Conservation (phyloP, 92 coral and sea anemone genomes). For the Epizoanthus scotinus region DNA sequence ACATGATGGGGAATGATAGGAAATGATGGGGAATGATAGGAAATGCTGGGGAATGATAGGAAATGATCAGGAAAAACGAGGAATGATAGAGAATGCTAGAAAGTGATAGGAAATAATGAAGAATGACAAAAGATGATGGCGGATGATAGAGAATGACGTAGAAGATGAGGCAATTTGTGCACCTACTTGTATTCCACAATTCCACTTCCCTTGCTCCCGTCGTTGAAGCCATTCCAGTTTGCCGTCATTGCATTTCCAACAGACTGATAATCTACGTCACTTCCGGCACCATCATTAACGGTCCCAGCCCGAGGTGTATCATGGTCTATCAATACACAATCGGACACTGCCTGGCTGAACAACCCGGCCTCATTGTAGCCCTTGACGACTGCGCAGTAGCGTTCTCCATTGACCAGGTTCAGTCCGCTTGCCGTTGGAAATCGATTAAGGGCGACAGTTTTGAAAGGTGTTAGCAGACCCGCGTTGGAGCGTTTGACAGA, state of each 20-base stretch:
- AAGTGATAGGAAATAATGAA: too few species aligned
- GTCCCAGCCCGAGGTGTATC: slow-evolving; percentile 87
- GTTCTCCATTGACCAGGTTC: slow-evolving; percentile 70
- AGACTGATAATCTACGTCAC: slow-evolving; percentile 86
- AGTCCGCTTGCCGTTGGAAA: slow-evolving; percentile 61
- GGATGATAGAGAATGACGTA: too few species aligned
- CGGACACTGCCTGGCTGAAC: slow-evolving; percentile 68
- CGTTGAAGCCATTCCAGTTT: slow-evolving; percentile 86
- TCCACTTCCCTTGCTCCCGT: slow-evolving; percentile 92
- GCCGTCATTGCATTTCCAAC: slow-evolving; percentile 60
- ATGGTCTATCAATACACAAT: slow-evolving; percentile 90
- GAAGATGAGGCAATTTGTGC: too few species aligned
- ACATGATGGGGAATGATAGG: too few species aligned
- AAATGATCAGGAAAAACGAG: too few species aligned
- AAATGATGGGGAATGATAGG: too few species aligned
- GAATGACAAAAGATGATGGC: too few species aligned
- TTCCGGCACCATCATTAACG: slow-evolving; percentile 77
- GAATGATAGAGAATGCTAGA: too few species aligned
- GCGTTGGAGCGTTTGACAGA: slow-evolving; percentile 74
- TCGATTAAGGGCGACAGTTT: slow-evolving; percentile 55
- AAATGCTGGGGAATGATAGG: too few species aligned
- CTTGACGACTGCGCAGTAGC: slow-evolving; percentile 87
- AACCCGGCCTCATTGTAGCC: slow-evolving; percentile 88
- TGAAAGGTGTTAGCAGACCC: slow-evolving; percentile 65
- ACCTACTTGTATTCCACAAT: slow-evolving; percentile 63